These are phyloP conservation scores for Pseudopipra pipra DNA, from an alignment of 2,113 vertebrate genomes.

Conservation along the genomic window DNA sequence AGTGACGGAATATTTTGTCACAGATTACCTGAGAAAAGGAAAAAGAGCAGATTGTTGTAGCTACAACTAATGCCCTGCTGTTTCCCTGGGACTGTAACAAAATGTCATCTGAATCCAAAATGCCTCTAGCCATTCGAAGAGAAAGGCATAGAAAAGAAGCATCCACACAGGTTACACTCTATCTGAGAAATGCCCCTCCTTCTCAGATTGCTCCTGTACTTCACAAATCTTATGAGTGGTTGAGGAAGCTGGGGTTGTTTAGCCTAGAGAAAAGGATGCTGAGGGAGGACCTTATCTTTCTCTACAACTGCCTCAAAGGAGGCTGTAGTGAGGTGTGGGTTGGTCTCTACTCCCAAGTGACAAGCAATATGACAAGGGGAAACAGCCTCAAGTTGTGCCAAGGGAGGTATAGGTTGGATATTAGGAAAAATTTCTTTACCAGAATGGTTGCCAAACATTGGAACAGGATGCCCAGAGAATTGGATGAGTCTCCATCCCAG, in stretches of 20 bases:
- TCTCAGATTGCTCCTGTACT: not conserved
- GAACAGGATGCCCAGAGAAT: not conserved
- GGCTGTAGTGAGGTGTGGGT: not conserved
- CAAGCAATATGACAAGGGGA: not conserved
- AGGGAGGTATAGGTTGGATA: not conserved
- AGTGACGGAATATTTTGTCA: slow-evolving; percentile 93
- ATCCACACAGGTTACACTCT: not conserved
- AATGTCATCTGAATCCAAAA: not conserved
- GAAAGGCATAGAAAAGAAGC: not conserved
- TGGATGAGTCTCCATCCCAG: too few species aligned
- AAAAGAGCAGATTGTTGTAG: not conserved
- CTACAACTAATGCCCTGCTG: not conserved
- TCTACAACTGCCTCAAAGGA: not conserved
- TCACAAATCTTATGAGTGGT: not conserved
- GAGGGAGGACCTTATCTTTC: not conserved
- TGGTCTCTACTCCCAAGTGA: not conserved
- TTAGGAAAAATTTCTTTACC: not conserved
- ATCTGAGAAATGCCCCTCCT: not conserved
- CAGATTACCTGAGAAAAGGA: slow-evolving; percentile 85
- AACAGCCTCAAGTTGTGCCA: not conserved
- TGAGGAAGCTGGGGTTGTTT: not conserved
- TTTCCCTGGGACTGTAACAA: not conserved
- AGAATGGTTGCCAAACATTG: not conserved
- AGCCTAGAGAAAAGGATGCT: not conserved
- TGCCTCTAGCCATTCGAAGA: not conserved